Base-by-base conservation (phyloP, 2,888 invertebrate genomes). In the Tryphoninae sp. region DNA sequence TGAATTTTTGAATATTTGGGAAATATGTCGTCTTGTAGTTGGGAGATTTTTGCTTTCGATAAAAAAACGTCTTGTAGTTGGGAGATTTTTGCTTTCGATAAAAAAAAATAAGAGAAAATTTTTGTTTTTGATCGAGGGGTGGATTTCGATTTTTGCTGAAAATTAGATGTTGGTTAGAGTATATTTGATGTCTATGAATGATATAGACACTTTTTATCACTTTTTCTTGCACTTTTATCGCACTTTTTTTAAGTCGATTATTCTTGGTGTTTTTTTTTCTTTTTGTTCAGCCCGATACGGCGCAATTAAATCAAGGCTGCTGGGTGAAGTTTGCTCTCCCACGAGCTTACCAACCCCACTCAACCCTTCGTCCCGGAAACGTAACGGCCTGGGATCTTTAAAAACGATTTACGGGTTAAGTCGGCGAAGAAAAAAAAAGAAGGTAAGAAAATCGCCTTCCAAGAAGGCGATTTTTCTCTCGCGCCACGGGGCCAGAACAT, bases 341-440 rank as follows among this genome's bases (percentile, higher is more conserved):
- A 45, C 45, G 45, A 13, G 45, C 13, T 45, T 45, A 45, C 45
- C 45, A 33, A 33, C 26, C 40, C 40, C 4, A 40, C 19, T 9
- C 33, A 19, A 11, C 13, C 33, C 22, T 7, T 61, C 13, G 19
- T 19, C 53, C 51, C n/a, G 45, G 45, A 75, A 58, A 75, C 58
- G 42, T 45, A 71, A 33, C 49, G 19, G 49, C 51, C 33, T 23
- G 11, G 26, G 62, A 45, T 62, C 62, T 45, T 45, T 23, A 55
- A 26, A 23, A 6, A 64, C 77, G 62, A 77, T 61, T 77, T 69
- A 77, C 53, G 68, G 26, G 53, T 69, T 62, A 77, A 77, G 69
- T 22, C 49, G 69, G 53, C 53, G 62, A 77, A 69, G 68, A 53
- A 40, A 62, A 62, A 19, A 19, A 16, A 16, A 62, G 16, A 40